Percentiles rank a stretch among this genome's conserved stretches.
Conservation (phyloP, 37 sponge, comb jelly and placozoan species). For the Lycopodina hypogea region DNA sequence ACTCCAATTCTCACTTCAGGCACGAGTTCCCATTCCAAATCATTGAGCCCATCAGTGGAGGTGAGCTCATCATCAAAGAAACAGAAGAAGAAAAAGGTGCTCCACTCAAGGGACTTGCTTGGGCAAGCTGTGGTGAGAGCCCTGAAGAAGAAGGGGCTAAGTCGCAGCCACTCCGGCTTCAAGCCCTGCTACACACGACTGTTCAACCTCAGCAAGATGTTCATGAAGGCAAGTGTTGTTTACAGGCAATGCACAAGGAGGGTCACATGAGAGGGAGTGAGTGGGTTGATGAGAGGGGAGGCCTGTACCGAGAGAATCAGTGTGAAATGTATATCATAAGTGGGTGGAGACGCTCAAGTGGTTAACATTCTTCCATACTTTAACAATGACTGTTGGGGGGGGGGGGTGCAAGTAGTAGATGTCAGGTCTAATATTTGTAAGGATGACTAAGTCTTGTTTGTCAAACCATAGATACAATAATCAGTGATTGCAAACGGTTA, state of each 20-base stretch:
- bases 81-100: not conserved
- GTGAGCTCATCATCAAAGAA: not conserved
- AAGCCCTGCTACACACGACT: conserved; percentile 54
- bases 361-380: no score
- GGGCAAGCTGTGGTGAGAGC: conserved; percentile 39
- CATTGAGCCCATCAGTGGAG: not conserved
- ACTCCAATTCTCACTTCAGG: not conserved
- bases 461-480: no score
- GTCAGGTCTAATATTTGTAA: no score
- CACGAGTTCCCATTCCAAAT: conserved; percentile 4
- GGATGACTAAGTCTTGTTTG: no score
- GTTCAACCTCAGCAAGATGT: conserved; percentile 65
- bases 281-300: not conserved
- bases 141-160: conserved; percentile 41
- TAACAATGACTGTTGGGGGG: no score
- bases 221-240: conserved; percentile 58
- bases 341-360: no score
- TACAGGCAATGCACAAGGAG: no score
- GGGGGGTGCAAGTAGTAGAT: no score
- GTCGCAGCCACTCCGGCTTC: conserved; percentile 41
- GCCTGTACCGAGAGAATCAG: not conserved
- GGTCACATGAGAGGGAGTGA: no score
- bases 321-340: not conserved
- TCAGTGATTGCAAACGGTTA: no score
- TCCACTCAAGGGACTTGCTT: conserved; percentile 4